A percentile compares a stretch with the other conserved stretches of the same genome.
These are phyloP conservation scores for Phaethon lepturus DNA, from an alignment of 2,113 vertebrate species.

Conservation along the genomic window DNA sequence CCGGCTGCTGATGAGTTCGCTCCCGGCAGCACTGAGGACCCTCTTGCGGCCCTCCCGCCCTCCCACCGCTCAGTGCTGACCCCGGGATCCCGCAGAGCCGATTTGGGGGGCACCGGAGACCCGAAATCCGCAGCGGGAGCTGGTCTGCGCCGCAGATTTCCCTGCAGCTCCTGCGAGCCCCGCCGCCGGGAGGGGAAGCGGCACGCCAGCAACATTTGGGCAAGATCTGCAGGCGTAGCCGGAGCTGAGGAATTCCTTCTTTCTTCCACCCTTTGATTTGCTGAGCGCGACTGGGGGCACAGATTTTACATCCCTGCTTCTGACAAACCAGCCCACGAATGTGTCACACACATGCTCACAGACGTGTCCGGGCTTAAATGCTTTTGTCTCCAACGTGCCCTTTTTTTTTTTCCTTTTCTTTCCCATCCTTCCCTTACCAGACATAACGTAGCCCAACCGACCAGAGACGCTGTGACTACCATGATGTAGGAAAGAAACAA, in stretches of 20 bases:
- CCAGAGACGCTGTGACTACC: not conserved
- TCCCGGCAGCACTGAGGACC: not conserved
- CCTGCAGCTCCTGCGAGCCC: not conserved
- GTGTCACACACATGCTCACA: slow-evolving; percentile 28
- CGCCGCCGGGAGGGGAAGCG: rapidly evolving
- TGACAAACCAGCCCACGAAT: not conserved
- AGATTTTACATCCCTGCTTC: not conserved
- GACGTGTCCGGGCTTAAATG: not conserved
- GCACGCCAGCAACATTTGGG: not conserved
- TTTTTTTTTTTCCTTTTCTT: not conserved
- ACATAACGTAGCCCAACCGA: not conserved
- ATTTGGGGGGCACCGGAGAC: not conserved
- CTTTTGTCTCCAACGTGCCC: not conserved
- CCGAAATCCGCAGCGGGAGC: rapidly evolving
- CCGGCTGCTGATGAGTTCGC: rapidly evolving
- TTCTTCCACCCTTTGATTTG: slow-evolving; percentile 44
- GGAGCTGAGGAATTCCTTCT: slow-evolving; percentile 1
- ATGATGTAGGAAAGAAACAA: slow-evolving; percentile 37
- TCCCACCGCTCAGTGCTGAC: rapidly evolving
- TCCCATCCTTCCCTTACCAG: not conserved
- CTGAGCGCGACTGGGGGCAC: not conserved
- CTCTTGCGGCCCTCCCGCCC: not conserved
- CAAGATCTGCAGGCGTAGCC: not conserved
- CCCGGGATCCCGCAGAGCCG: rapidly evolving
- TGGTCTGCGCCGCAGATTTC: not conserved